Base-by-base conservation (phyloP, 2,888 invertebrate genomes). In the Pycnomerus fuliginosus region DNA sequence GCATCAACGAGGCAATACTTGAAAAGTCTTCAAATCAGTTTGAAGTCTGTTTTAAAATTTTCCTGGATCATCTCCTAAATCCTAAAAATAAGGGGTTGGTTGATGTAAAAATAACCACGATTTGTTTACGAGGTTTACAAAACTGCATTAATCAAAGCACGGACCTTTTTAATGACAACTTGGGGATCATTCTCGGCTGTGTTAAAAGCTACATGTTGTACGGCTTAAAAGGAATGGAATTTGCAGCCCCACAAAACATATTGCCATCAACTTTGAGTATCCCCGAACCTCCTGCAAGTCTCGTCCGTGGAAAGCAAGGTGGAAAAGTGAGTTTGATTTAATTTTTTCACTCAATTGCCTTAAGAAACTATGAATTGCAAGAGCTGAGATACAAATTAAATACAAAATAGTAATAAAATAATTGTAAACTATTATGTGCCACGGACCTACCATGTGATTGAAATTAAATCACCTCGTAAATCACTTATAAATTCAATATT, bases 201-300 rank as follows among this genome's bases (percentile, higher is more conserved):
- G 74, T 79, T 33, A 74, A 76, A 42, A 68, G 76, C 40, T 82
- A 75, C 53, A 75, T 82, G 64, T 65, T 81, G 2, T 80, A 74
- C 52, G 72, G 70, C 8, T 53, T 76, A 8, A 64, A 65, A 62
- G 78, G 76, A 1, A 56, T 80, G 3, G 65, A 75, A 5, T 64
- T 64, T 49, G 67, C 70, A 20, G 75, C 70, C 2, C 79, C 82
- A 1, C 76, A 74, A 56, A 77, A 72, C 38, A 53, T 85, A 16
- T 70, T 76, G 66, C 80, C 83, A 1, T 77, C 84, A 0, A 80
- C 81, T 53, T 79, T 84, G 53, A 76, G 78, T 12, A 66, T 83
- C 23, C 78, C 79, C 7, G 77, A 80, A 48, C 68, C 74, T 0
- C 23, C 61, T 11, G 28, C 57, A 1, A 53, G 53, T 46, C 44